These are phyloP conservation scores for Calonectris borealis DNA, from an alignment of 2,113 vertebrate species.

Conservation along the genomic window DNA sequence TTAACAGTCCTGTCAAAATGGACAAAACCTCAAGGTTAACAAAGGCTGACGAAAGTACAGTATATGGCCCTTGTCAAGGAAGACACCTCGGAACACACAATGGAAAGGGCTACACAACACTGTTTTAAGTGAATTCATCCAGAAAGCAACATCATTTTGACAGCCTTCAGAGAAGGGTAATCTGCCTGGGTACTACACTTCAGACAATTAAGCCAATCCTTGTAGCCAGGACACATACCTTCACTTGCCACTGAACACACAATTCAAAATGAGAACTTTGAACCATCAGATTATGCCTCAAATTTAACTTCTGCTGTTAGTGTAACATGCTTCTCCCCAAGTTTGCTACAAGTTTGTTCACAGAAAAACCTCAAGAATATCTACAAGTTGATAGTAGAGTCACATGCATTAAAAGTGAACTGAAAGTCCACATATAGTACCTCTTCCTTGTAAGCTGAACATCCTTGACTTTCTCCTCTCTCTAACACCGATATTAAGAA, in stretches of 20 bases:
- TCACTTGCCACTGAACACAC: neutral
- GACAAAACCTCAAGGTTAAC: neutral
- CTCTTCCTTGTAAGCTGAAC: neutral
- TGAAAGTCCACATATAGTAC: rapidly evolving
- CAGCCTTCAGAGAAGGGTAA: neutral
- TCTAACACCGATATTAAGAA: neutral
- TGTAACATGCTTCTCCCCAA: rapidly evolving
- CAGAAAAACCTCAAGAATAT: neutral
- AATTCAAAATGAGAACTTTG: neutral
- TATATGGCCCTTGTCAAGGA: neutral
- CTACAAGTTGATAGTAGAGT: neutral
- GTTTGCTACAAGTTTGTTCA: neutral
- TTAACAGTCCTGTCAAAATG: neutral
- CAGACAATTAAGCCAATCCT: neutral
- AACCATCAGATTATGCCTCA: neutral
- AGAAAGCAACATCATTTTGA: neutral
- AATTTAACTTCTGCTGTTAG: neutral
- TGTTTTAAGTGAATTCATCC: neutral
- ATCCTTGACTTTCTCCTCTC: neutral
- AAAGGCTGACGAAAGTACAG: neutral
- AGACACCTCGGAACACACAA: neutral
- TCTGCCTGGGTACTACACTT: neutral
- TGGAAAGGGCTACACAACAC: neutral
- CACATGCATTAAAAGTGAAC: neutral
- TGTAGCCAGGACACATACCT: neutral